phyloP scores from a whole-genome alignment of 2,888 invertebrate species.

The Trichopria drosophilae region DNA sequence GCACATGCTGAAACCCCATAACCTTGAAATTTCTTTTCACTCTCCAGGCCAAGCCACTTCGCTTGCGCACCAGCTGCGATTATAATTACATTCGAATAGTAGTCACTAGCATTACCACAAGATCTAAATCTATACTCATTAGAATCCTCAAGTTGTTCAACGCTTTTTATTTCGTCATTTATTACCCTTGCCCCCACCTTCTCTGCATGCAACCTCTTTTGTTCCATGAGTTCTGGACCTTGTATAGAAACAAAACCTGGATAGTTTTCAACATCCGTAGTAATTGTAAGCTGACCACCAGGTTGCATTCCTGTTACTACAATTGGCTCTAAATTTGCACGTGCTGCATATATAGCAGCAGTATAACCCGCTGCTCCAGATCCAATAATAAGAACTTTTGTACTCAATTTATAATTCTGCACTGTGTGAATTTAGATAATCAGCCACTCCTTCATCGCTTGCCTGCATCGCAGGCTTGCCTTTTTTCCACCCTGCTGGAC shows the following conservation, averaged over 20 bases:
- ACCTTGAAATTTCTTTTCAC: slow-evolving; percentile 25
- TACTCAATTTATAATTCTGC: slow-evolving; percentile 27
- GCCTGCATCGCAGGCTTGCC: slow-evolving; percentile 27
- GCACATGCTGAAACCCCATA: slow-evolving; percentile 28
- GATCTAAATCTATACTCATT: slow-evolving; percentile 23
- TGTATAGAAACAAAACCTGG: slow-evolving; percentile 29
- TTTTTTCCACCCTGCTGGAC: slow-evolving; percentile 26
- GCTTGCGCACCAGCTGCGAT: slow-evolving; percentile 25
- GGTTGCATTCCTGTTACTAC: slow-evolving; percentile 24
- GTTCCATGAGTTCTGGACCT: slow-evolving; percentile 26
- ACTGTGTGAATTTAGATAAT: slow-evolving; percentile 27
- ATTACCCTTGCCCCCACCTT: slow-evolving; percentile 25
- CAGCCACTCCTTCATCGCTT: slow-evolving; percentile 25
- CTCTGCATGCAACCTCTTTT: slow-evolving; percentile 26
- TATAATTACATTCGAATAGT: slow-evolving; percentile 25
- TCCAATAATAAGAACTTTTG: slow-evolving; percentile 28
- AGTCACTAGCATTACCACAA: slow-evolving; percentile 22
- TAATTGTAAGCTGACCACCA: slow-evolving; percentile 27
- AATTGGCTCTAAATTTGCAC: slow-evolving; percentile 26
- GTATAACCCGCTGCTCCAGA: slow-evolving; percentile 24
- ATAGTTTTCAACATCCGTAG: slow-evolving; percentile 30
- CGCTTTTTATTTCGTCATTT: slow-evolving; percentile 26
- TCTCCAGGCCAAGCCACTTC: slow-evolving; percentile 13
- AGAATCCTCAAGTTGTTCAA: slow-evolving; percentile 28
- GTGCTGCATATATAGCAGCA: slow-evolving; percentile 28